These are phyloP conservation scores for Porites cylindrica DNA, from an alignment of 92 coral and sea anemone species.

Conservation along the genomic window DNA sequence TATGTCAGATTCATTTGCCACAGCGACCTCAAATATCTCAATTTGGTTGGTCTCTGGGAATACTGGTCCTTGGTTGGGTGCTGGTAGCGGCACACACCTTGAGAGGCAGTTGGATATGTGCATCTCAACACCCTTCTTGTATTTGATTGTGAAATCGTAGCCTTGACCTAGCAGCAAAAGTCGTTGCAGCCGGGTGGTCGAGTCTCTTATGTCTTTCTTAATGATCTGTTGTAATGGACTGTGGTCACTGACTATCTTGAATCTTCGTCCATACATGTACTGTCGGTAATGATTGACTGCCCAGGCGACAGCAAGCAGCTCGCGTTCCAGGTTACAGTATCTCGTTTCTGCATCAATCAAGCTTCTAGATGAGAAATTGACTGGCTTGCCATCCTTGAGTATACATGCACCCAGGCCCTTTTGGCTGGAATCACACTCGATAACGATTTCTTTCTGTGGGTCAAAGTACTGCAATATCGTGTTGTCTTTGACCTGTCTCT, in stretches of 20 bases:
- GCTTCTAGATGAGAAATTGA: conserved; percentile 70
- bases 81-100: conserved; percentile 81
- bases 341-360: conserved; percentile 72
- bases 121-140: conserved; percentile 77
- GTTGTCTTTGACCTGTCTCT: conserved; percentile 74
- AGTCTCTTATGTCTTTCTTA: conserved; percentile 72
- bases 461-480: conserved; percentile 69
- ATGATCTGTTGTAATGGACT: conserved; percentile 69
- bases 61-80: conserved; percentile 79
- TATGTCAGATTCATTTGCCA: conserved; percentile 70
- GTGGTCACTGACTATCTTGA: conserved; percentile 79
- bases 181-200: conserved; percentile 74
- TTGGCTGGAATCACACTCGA: conserved; percentile 72
- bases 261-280: conserved; percentile 72
- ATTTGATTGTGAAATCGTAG: conserved; percentile 68
- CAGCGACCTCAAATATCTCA: conserved; percentile 76
- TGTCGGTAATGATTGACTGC: conserved; percentile 78
- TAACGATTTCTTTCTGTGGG: conserved; percentile 68
- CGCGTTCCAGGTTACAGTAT: conserved; percentile 71
- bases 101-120: conserved; percentile 79
- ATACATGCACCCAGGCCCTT: conserved; percentile 74
- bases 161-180: conserved; percentile 72
- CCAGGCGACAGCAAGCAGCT: conserved; percentile 80
- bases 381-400: conserved; percentile 72
- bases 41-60: conserved; percentile 77